Evolutionary conservation across 1,140 invertebrate genomes (phyloP), one percentile per base, ranked within the genome.

Genomic region (Melitaea cinxia): DNA sequence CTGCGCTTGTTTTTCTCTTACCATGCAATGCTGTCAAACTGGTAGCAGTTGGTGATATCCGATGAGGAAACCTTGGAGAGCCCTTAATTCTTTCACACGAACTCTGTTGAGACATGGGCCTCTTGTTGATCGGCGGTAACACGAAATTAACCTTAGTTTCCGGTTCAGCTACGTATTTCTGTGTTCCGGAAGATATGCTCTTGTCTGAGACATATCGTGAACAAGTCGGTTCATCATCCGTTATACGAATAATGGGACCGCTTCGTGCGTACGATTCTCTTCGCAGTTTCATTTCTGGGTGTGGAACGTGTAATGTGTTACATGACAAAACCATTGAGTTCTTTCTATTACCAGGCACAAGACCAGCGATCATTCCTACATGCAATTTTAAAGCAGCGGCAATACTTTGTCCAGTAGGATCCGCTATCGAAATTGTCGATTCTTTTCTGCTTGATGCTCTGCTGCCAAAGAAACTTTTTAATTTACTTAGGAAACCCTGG

Each of bases 31-130:
- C 92, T 3, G 91, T 92, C 6, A 95, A 78, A 70, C 94, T 95
- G 21, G 93, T 92, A 0, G 93, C 93, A 4, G 78, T 66, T 14
- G 94, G 94, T 10, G 94, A 91, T 69, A 95, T 94, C 52, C 93
- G 93, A 78, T 95, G 94, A 0, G 94, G 95, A 78, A 95, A 95
- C 28, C 94, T 91, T 0, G 95, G 94, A 0, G 94, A 95, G 0
- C 94, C 94, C 57, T 85, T 90, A 1, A 93, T 91, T 53, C 86
- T 85, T 58, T 94, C 93, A 61, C 89, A 91, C 10, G 92, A 92
- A 54, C 86, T 92, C 54, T 92, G 92, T 67, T 81, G 88, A 28
- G 82, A 87, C 63, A 91, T 89, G 9, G 91, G 84, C 21, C 89
- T 88, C 50, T 90, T 86, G 69, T 92, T 92, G 35, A 80, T 89